Conservation (phyloP, 2,113 vertebrate genomes). For the Hippocampus zosterae region DNA sequence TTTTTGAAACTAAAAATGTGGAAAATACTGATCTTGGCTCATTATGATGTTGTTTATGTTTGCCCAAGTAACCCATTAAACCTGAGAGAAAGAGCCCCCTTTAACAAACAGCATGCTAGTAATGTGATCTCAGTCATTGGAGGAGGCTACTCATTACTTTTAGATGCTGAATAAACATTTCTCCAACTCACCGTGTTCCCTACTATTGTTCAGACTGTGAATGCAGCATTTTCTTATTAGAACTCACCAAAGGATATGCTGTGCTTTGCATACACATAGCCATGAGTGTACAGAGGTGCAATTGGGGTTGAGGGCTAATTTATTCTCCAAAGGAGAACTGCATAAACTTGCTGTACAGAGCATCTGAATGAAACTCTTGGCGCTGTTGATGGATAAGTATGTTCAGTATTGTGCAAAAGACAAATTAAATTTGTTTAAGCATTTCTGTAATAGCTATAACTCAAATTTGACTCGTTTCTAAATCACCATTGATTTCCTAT, state of each 20-base stretch:
- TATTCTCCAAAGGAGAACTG: constrained; percentile 12
- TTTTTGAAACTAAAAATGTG: constrained; percentile 63
- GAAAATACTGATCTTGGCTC: constrained; percentile 63
- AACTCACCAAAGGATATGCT: constrained; percentile 47
- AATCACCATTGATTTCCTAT: background rate
- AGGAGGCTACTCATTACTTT: constrained; percentile 68
- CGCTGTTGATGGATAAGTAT: background rate
- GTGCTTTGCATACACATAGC: constrained; percentile 36
- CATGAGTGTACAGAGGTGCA: constrained; percentile 26
- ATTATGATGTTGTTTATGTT: constrained; percentile 71
- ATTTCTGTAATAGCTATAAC: background rate
- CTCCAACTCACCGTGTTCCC: constrained; percentile 40
- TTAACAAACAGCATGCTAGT: constrained; percentile 61
- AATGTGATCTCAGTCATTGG: constrained; percentile 66
- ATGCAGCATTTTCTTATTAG: constrained; percentile 68
- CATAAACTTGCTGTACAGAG: constrained; percentile 15
- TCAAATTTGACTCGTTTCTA: background rate
- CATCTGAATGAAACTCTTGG: constrained; percentile 3
- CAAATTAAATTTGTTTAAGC: background rate
- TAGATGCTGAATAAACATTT: constrained; percentile 78
- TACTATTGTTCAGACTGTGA: constrained; percentile 72
- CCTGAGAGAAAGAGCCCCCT: constrained; percentile 47
- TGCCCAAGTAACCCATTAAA: constrained; percentile 69
- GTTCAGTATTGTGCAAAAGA: background rate
- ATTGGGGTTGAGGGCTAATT: constrained; percentile 16